These are phyloP conservation scores for Poeciliopsis turneri DNA, from an alignment of 2,797 vertebrate genomes.

Conservation along the genomic window DNA sequence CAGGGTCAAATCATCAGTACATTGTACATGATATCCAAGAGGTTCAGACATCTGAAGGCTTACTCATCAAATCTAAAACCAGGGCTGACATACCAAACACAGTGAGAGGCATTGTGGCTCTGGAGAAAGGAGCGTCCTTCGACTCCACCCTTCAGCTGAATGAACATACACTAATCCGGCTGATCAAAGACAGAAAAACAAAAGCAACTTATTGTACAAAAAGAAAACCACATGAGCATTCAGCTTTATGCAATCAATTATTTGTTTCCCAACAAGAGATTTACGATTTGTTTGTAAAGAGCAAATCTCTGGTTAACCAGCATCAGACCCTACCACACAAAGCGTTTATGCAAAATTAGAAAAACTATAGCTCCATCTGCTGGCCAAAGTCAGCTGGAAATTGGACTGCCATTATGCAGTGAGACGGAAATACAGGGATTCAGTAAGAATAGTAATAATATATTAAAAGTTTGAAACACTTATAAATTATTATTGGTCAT, in stretches of 20 bases:
- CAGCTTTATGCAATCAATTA: background rate
- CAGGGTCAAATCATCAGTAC: conserved; percentile 5
- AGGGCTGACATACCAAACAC: conserved; percentile 80
- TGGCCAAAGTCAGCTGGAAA: background rate
- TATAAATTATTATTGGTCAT: too few relatives aligned
- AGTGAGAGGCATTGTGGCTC: conserved; percentile 77
- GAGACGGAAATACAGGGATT: too few relatives aligned
- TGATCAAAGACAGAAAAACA: conserved; percentile 56
- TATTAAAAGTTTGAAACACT: too few relatives aligned
- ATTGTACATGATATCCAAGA: conserved; percentile 13
- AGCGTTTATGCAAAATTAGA: conserved; percentile 56
- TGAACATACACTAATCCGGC: conserved; percentile 87
- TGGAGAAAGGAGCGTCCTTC: conserved; percentile 72
- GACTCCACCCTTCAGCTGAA: conserved; percentile 85
- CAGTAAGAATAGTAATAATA: too few relatives aligned
- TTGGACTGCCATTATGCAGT: background rate
- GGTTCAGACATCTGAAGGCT: conserved; percentile 26
- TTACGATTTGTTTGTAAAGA: conserved; percentile 10
- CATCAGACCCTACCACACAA: conserved; percentile 34
- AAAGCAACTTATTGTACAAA: conserved; percentile 7
- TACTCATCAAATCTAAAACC: conserved; percentile 43
- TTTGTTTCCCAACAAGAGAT: conserved; percentile 7
- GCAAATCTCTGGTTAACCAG: conserved; percentile 40
- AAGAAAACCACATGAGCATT: background rate
- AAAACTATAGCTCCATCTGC: conserved; percentile 25